phyloP scores from a whole-genome alignment of 2,888 invertebrate genomes.

The Leptopterna dolabrata region DNA sequence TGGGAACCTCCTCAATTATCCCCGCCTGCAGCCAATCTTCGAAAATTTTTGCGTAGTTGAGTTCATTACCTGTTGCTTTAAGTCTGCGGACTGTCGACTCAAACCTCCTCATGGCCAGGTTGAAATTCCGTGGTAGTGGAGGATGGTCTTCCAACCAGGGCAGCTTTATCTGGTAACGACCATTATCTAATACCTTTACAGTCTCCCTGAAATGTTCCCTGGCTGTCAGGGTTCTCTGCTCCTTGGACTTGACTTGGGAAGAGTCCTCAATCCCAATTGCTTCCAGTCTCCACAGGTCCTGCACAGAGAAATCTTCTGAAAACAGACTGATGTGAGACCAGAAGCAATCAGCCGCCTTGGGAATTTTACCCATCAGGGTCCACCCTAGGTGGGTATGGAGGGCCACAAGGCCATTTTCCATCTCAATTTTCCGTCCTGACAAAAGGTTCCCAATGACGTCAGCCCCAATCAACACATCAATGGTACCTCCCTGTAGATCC shows the following conservation, averaged over 20 bases:
- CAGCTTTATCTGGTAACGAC: constrained; percentile 64
- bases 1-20: constrained; percentile 63
- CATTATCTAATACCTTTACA: constrained; percentile 61
- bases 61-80: constrained; percentile 57
- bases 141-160: constrained; percentile 65
- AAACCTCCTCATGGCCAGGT: constrained; percentile 63
- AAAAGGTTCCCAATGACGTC: constrained; percentile 37
- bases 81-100: constrained; percentile 61
- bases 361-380: constrained; percentile 47
- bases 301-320: neutral
- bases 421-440: constrained; percentile 20
- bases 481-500: neutral
- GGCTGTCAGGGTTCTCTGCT: constrained; percentile 23
- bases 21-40: constrained; percentile 62
- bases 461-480: constrained; percentile 42
- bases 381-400: constrained; percentile 38
- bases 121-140: constrained; percentile 62
- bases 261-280: constrained; percentile 56
- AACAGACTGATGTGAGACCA: constrained; percentile 5
- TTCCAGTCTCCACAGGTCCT: constrained; percentile 57
- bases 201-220: constrained; percentile 60
- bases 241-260: constrained; percentile 13
- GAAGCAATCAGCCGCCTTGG: neutral
- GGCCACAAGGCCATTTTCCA: constrained; percentile 13
- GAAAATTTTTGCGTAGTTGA: constrained; percentile 63